A percentile compares a stretch with the other conserved stretches of the same genome.
These are phyloP conservation scores for Gryon sp. DNA, from an alignment of 1,140 invertebrate species.

Conservation along the genomic window DNA sequence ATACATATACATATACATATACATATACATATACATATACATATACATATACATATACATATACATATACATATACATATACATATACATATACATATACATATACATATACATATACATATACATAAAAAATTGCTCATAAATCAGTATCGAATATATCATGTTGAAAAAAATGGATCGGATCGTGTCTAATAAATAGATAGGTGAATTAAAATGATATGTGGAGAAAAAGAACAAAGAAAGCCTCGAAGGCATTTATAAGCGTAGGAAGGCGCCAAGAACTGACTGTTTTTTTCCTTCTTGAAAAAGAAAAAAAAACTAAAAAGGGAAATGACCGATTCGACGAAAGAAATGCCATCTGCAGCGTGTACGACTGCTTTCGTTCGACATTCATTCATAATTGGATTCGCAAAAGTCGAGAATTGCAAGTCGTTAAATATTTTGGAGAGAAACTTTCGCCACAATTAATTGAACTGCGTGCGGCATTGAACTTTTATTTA, in stretches of 20 bases:
- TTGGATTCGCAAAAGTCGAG: constrained; percentile 26
- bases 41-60: too few species aligned
- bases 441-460: too few species aligned
- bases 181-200: constrained; percentile 43
- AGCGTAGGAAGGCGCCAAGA: constrained; percentile 52
- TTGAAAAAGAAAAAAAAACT: too few species aligned
- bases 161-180: constrained; percentile 45
- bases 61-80: too few species aligned
- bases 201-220: constrained; percentile 56
- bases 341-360: constrained; percentile 51
- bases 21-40: too few species aligned
- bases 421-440: not conserved
- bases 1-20: too few species aligned
- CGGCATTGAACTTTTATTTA: too few species aligned
- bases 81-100: too few species aligned
- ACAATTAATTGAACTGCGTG: too few species aligned
- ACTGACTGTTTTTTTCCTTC: constrained; percentile 28
- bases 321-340: constrained; percentile 56
- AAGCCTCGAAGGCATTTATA: constrained; percentile 40
- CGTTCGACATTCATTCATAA: constrained; percentile 47
- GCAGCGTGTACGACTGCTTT: constrained; percentile 29
- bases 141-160: constrained; percentile 44
- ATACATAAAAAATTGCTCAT: constrained; percentile 22
- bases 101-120: constrained; percentile 12
- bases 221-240: constrained; percentile 55